A percentile compares a stretch with the other conserved stretches of the same genome.
Evolutionary conservation across 2,797 vertebrate genomes (phyloP).

Genomic region (Babyrousa celebensis): DNA sequence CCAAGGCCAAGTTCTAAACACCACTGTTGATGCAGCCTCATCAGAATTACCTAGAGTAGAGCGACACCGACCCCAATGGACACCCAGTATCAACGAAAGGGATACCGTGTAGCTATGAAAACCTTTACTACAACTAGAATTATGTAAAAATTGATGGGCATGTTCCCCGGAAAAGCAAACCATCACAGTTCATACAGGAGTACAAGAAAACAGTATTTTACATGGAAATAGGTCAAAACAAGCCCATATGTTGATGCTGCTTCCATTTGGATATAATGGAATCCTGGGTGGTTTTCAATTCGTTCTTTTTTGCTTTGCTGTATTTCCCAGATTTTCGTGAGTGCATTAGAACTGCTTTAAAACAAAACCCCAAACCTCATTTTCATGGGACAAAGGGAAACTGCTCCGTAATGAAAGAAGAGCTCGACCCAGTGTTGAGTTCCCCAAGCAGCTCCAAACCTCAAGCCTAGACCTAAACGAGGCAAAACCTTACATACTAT

Average conservation of each 20-base stretch:
- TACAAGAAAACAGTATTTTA: neutral
- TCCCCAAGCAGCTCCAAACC: neutral
- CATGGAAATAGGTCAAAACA: neutral
- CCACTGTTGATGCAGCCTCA: neutral
- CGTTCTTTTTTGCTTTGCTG: neutral
- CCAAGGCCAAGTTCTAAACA: neutral
- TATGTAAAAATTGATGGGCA: neutral
- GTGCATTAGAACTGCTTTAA: neutral
- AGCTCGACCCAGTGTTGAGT: neutral
- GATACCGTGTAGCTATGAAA: neutral
- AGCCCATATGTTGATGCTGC: neutral
- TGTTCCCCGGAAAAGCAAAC: neutral
- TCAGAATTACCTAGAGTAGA: neutral
- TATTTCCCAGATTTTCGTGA: conserved; percentile 29
- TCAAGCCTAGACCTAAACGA: neutral
- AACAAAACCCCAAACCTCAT: neutral
- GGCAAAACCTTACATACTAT: neutral
- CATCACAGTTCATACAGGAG: neutral
- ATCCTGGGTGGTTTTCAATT: neutral
- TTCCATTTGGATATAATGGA: neutral
- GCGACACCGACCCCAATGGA: conserved; percentile 11
- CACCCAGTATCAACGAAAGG: neutral
- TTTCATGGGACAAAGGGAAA: neutral
- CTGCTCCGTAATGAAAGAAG: neutral
- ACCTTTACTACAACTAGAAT: conserved; percentile 7